Base-by-base conservation (phyloP, 2,888 invertebrate genomes). In the Arctia plantaginis region DNA sequence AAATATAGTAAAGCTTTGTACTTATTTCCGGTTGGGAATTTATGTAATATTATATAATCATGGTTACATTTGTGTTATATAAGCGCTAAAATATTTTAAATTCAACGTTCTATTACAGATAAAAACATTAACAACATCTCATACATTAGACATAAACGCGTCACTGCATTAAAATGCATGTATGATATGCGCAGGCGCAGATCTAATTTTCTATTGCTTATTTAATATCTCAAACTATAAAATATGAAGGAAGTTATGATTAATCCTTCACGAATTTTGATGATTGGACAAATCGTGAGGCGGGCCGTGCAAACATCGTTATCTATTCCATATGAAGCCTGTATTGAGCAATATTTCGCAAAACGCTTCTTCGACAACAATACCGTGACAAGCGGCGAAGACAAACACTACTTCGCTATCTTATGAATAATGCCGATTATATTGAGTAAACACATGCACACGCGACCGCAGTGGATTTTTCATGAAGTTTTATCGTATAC, bases 371-470 rank as follows among this genome's bases (percentile, higher is more conserved):
- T 91, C 90, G 87, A 85, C 91, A 89, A 94, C 94, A 92, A 93
- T 92, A 89, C 93, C 91, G 92, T 92, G 93, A 93, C 94, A 92
- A 91, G 89, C 87, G 90, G 87, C 88, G 92, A 93, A 95, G 92
- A 94, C 95, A 95, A 95, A 95, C 90, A 95, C 93, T 81, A 83
- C 82, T 87, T 92, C 89, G 94, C 93, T 95, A 95, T 95, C 95
- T 93, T 94, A 95, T 95, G 95, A 95, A 95, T 95, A 95, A 95
- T 95, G 93, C 93, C 94, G 95, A 95, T 94, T 93, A 94, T 94
- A 90, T 93, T 94, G 90, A 85, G 92, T 89, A 94, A 95, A 95
- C 93, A 94, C 88, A 89, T 90, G 91, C 92, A 91, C 90, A 91
- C 91, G 88, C 88, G 90, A 90, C 89, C 86, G 51, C 80, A 90